Evolutionary conservation across 2,888 invertebrate species (phyloP), one percentile per base, ranked within the genome.

Genomic region (Drosophila vallismaia): DNA sequence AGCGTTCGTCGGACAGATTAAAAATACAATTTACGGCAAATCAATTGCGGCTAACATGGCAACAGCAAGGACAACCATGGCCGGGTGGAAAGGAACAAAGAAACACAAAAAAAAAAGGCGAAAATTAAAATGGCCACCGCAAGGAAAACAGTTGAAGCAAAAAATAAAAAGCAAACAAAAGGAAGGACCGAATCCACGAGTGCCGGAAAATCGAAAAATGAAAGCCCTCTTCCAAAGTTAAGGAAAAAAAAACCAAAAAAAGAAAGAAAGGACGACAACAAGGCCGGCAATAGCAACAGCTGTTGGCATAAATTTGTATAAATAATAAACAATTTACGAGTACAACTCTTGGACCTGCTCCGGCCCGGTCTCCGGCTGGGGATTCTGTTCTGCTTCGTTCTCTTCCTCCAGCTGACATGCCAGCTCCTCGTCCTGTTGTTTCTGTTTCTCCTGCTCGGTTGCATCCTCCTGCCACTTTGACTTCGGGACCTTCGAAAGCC

Each of bases 21-120:
- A 88, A 84, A 88, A 83, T 88, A 88, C 88, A 86, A 86, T 86
- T 85, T 88, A 85, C 77, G 76, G 75, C 75, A 88, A 85, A 88
- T 85, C 84, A 86, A 88, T 83, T 86, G 88, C 60, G 84, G 75
- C 77, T 85, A 84, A 85, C 86, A 79, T 75, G 73, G 68, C 82
- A 66, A 73, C 83, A 31, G 36, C 36, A 14, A 42, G 40, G 33
- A 28, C 52, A 33, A 52, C 7, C 19, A n/a, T 36, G 36, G 38
- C n/a, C 31, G 42, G 31, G 48, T 38, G 53, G 19, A 14, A 31
- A 48, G 12, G 36, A 19, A 28, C 28, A 28, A 5, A 28, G 6
- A 28, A 28, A 28, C 9, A 19, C 10, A 29, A 14, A 44, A 46
- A 71, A 63, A 31, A 64, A 46, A 54, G 67, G 62, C 70, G 78